Evolutionary conservation across 2,888 invertebrate species (phyloP), one percentile per base, ranked within the genome.

Genomic region (Escarpia spicata): DNA sequence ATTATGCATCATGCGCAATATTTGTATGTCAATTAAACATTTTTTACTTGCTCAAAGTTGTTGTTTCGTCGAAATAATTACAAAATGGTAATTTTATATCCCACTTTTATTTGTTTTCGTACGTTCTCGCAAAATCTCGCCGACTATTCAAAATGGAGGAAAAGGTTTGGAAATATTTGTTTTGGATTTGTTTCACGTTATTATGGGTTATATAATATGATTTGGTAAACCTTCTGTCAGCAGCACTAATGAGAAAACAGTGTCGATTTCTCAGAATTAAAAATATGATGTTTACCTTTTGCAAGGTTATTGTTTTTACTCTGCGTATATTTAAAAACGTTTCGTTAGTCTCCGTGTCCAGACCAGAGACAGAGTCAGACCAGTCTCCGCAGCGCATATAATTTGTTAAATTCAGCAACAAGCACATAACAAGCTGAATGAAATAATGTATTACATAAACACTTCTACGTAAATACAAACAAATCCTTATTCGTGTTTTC

Each of bases 111-210:
- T 75, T 75, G 75, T 75, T 75, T 75, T 75, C 75, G 26, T 52
- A 52, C 26, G 75, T 75, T 75, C 75, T 75, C 75, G 75, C 75
- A 75, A 75, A 75, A 75, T 75, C 75, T 75, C 75, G 75, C 75
- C 19, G 75, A 75, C 26, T 75, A 75, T 75, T 75, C 75, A 75
- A 75, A 75, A 75, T 75, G 75, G 75, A 75, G 75, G 75, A 75
- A 75, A 75, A 75, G 75, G 75, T 75, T 75, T 75, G 75, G 75
- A 15, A 75, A 75, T 26, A 19, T 75, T 75, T 75, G 75, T 75
- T 75, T 75, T 75, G 75, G 75, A 75, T 75, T 75, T 75, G 75
- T 75, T 75, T n/a, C 75, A 19, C n/a, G 75, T 75, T n/a, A 75
- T 75, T 75, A 75, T 75, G 75, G 75, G 75, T 75, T 75, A 26